Evolutionary conservation across 2,888 invertebrate species (phyloP).

Genomic region (Eristalis intricaria): DNA sequence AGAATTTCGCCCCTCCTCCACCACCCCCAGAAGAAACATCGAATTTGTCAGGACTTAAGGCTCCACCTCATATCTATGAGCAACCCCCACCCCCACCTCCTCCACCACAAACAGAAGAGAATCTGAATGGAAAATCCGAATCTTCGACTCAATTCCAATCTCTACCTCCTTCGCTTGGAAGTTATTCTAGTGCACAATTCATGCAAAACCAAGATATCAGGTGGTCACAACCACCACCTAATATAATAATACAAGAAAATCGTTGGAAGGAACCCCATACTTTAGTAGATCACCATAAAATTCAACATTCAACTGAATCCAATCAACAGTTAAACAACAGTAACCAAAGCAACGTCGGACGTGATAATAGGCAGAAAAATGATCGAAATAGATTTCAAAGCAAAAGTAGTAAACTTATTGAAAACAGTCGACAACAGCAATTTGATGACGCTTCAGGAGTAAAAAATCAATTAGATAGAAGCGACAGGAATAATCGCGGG

Average conservation of each 20-base stretch:
- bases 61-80: slow-evolving; percentile 77
- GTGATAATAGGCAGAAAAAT: slow-evolving; percentile 30
- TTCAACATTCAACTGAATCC: slow-evolving; percentile 24
- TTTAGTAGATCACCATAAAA: slow-evolving; percentile 1
- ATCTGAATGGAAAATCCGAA: not conserved
- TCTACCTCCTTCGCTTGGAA: not conserved
- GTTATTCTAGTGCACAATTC: not conserved
- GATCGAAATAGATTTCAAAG: slow-evolving; percentile 16
- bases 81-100: slow-evolving; percentile 77
- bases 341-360: slow-evolving; percentile 15
- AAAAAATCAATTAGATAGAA: slow-evolving; percentile 13
- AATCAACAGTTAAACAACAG: slow-evolving; percentile 32
- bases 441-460: slow-evolving; percentile 28
- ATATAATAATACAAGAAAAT: slow-evolving; percentile 26
- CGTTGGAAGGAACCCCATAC: slow-evolving; percentile 10
- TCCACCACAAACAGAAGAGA: slow-evolving; percentile 49
- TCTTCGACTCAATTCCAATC: not conserved
- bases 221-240: slow-evolving; percentile 55
- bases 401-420: slow-evolving; percentile 5
- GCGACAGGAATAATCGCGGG: slow-evolving; percentile 30
- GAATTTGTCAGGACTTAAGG: slow-evolving; percentile 75
- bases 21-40: slow-evolving; percentile 62
- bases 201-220: slow-evolving; percentile 12
- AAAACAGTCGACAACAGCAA: slow-evolving; percentile 20
- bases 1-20: slow-evolving; percentile 53